Base-by-base conservation (phyloP, 92 coral and sea anemone genomes). In the Siderastrea siderea region DNA sequence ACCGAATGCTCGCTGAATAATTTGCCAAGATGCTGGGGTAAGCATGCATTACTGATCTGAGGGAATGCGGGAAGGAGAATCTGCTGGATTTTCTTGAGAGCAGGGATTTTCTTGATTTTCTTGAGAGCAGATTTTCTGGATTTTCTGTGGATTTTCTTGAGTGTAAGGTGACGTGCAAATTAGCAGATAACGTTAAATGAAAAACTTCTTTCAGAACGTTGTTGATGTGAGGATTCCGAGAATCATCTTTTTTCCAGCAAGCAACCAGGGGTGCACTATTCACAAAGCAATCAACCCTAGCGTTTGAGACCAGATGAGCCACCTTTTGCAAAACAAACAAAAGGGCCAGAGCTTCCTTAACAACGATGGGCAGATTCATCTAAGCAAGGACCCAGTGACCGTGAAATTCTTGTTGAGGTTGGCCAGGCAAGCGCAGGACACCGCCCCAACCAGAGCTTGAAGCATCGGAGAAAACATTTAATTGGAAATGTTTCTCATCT, bases 361-460 rank as follows among this genome's bases (percentile, higher is more conserved):
- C 82, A 8, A 44, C 74, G 17, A 88, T 88, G 46, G 81, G 82
- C 1, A 44, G 48, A 7, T 61, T 14, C 0, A 69, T 60, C 45
- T 79, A 75, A 14, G 57, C 53, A 4, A n/a, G 47, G 16, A 46
- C 71, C 91, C 91, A 88, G 62, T 71, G 83, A 46, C 76, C 91
- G 10, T 38, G 51, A 13, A 75, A 59, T 45, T 46, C 69, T 1
- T 19, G 16, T 16, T 26, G 65, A 5, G 54, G 45, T 9, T 15
- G 70, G 11, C 38, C 47, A 47, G 71, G 71, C 8, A 67, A 46
- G 8, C 48, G 47, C 8, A 67, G 71, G 13, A 67, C 44, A 14
- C 48, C 48, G 38, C 71, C 71, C 92, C 92, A 89, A 8, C 84
- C 89, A 48, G 85, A 74, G 26, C 51, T 51, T 43, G 92, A 84